Evolutionary conservation across 2,888 invertebrate genomes (phyloP).

Genomic region (Ichneumon xanthorius): DNA sequence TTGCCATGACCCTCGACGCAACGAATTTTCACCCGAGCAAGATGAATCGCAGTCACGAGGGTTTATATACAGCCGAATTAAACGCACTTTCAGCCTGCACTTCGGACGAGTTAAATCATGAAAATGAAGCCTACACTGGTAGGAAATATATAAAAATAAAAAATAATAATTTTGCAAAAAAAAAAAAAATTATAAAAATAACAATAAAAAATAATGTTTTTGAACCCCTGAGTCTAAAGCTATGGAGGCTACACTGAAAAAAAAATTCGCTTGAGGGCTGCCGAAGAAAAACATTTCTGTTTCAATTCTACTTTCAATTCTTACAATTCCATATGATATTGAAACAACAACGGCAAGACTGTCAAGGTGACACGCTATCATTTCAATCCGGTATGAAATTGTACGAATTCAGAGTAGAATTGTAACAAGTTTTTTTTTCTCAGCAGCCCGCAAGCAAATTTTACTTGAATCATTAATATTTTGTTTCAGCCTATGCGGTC

Average conservation of each 20-base stretch:
- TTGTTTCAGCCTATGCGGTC: no score
- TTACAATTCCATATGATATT: no score
- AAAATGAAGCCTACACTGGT: conserved; percentile 36
- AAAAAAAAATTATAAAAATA: background rate
- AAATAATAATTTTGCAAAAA: background rate
- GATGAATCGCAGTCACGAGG: conserved; percentile 59
- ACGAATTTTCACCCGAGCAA: conserved; percentile 55
- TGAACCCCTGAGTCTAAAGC: background rate
- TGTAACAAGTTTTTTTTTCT: no score
- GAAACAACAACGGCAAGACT: no score
- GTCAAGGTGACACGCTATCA: no score
- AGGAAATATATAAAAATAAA: background rate
- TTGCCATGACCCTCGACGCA: conserved; percentile 25
- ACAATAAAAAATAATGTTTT: background rate
- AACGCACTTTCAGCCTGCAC: conserved; percentile 7
- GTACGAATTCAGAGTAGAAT: no score
- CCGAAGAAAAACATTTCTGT: no score
- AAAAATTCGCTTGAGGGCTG: no score
- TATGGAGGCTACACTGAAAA: background rate
- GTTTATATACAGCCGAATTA: conserved; percentile 24
- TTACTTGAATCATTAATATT: no score
- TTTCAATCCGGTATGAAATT: no score
- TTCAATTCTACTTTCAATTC: no score
- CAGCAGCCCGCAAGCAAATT: no score
- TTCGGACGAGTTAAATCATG: conserved; percentile 38